These are phyloP conservation scores for Leptothorax acervorum DNA, from an alignment of 2,888 invertebrate genomes.

Conservation along the genomic window DNA sequence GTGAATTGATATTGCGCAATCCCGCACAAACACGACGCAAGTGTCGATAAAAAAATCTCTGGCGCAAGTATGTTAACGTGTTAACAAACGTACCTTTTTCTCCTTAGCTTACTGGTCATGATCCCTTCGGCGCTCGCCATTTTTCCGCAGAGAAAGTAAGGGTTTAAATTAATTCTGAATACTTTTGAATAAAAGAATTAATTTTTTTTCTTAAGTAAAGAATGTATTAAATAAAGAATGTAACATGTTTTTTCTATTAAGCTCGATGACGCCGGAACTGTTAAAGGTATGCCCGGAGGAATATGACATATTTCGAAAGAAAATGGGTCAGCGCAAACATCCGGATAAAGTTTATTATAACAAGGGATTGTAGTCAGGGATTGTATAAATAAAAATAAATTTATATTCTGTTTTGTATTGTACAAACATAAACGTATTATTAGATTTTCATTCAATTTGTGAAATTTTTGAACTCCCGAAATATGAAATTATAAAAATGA, in stretches of 20 bases:
- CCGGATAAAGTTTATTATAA: constrained; percentile 69
- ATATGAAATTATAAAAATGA: not conserved
- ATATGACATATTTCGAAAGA: constrained; percentile 56
- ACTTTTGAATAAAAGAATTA: not conserved
- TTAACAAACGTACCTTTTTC: not conserved
- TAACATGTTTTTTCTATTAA: constrained; percentile 38
- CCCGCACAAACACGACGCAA: not conserved
- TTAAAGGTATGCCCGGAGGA: constrained; percentile 57
- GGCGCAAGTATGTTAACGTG: not conserved
- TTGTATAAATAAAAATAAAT: constrained; percentile 31
- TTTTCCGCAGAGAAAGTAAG: constrained; percentile 73
- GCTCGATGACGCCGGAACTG: constrained; percentile 56
- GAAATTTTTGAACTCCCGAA: not conserved
- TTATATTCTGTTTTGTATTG: not conserved
- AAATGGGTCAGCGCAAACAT: constrained; percentile 33
- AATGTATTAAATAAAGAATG: not conserved
- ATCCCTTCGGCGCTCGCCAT: constrained; percentile 74
- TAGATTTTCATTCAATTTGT: not conserved
- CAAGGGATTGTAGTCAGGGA: constrained; percentile 66
- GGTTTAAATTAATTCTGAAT: not conserved
- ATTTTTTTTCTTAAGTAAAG: not conserved
- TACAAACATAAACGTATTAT: not conserved
- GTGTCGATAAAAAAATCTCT: not conserved
- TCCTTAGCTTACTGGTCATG: constrained; percentile 66
- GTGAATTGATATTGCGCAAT: not conserved